phyloP scores from a whole-genome alignment of 2,113 vertebrate species.

The Todiramphus saurophagus region DNA sequence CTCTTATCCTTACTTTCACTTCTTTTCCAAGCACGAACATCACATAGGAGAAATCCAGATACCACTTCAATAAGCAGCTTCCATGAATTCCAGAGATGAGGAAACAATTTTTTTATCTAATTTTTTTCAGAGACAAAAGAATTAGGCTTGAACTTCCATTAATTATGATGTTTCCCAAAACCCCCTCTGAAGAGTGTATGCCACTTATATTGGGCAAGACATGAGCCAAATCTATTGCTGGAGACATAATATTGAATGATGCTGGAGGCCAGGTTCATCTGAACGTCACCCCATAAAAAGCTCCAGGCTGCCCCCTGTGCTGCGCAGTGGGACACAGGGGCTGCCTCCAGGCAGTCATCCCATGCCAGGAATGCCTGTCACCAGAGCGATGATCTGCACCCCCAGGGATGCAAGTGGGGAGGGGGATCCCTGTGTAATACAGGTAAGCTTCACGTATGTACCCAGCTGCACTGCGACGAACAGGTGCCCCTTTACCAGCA shows the following conservation, averaged over 20 bases:
- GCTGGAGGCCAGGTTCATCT: neutral
- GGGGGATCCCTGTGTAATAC: neutral
- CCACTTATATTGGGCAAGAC: neutral
- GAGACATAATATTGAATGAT: neutral
- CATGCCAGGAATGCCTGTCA: neutral
- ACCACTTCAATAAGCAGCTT: neutral
- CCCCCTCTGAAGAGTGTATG: neutral
- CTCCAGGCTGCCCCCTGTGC: neutral
- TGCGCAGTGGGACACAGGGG: neutral
- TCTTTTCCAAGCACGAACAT: neutral
- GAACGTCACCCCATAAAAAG: neutral
- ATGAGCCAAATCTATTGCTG: neutral
- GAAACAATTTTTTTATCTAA: too few species aligned
- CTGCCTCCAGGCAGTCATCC: neutral
- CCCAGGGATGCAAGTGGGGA: neutral
- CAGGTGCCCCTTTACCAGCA: neutral
- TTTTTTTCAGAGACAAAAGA: neutral
- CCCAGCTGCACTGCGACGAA: neutral
- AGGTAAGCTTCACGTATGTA: neutral
- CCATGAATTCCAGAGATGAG: neutral
- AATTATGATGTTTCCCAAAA: neutral
- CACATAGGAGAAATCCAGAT: neutral
- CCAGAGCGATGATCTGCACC: neutral
- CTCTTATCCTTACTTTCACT: neutral
- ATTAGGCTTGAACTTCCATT: neutral